Conservation (phyloP, 2,888 invertebrate species). For the Ectemnius lituratus region DNA sequence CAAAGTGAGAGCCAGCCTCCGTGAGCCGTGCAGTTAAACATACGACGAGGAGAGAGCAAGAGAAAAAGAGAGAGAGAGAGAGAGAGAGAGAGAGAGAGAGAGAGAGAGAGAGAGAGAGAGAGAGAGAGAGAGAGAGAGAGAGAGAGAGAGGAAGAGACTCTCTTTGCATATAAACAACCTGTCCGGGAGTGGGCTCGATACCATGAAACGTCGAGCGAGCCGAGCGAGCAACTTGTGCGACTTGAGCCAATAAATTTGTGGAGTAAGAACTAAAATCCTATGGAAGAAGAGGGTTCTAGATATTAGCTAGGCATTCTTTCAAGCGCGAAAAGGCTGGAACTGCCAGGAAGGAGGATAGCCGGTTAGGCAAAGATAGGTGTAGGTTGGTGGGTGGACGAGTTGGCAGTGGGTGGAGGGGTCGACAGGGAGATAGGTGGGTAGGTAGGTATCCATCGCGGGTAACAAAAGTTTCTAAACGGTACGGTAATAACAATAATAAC, state of each 20-base stretch:
- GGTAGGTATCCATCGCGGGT: constrained; percentile 65
- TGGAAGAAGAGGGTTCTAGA: not conserved
- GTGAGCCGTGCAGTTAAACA: not conserved
- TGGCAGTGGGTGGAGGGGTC: constrained; percentile 38
- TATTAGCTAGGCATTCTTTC: constrained; percentile 19
- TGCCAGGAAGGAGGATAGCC: constrained; percentile 22
- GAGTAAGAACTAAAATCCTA: constrained; percentile 41
- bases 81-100: not conserved
- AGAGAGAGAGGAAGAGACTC: not conserved
- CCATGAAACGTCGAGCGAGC: no score
- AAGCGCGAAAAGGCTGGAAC: constrained; percentile 30
- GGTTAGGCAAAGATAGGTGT: constrained; percentile 22
- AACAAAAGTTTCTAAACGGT: constrained; percentile 77
- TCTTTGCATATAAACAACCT: no score
- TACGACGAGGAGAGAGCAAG: not conserved
- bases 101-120: no score
- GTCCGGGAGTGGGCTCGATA: no score
- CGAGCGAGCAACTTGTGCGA: not conserved
- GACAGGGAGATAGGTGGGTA: constrained; percentile 21
- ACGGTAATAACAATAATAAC: constrained; percentile 77
- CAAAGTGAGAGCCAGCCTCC: no score
- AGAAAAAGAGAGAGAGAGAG: not conserved
- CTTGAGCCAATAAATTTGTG: constrained; percentile 30
- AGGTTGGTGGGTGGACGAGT: constrained; percentile 33
- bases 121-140: not conserved